A percentile compares a stretch with the other conserved stretches of the same genome.
Evolutionary conservation across 2,888 invertebrate species (phyloP).

Genomic region (Cepaea hortensis): DNA sequence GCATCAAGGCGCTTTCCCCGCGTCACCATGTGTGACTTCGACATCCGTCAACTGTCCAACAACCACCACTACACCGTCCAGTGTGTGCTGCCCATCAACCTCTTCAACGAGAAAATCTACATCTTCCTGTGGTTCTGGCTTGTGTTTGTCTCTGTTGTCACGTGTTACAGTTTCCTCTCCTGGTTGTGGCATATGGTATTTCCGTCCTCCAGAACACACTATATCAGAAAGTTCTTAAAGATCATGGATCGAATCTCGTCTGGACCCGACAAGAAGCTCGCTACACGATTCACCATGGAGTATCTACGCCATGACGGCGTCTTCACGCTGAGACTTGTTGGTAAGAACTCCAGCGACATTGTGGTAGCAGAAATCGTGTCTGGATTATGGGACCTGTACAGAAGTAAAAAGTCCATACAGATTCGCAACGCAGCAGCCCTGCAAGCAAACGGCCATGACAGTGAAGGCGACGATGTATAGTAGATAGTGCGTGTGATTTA

Average conservation of each 20-base stretch:
- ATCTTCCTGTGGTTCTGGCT: constrained; percentile 76
- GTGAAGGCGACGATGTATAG: constrained; percentile 71
- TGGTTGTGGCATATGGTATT: constrained; percentile 76
- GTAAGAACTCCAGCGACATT: constrained; percentile 74
- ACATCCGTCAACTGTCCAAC: constrained; percentile 73
- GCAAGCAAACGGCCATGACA: constrained; percentile 64
- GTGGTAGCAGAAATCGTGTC: constrained; percentile 74
- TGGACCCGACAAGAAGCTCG: constrained; percentile 73
- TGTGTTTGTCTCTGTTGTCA: constrained; percentile 71
- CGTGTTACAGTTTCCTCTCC: constrained; percentile 68
- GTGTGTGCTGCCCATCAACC: constrained; percentile 71
- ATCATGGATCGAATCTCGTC: constrained; percentile 75
- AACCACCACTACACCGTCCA: constrained; percentile 72
- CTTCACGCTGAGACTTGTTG: constrained; percentile 73
- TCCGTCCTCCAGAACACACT: constrained; percentile 74
- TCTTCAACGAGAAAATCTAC: constrained; percentile 75
- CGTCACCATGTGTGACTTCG: constrained; percentile 75
- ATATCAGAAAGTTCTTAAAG: constrained; percentile 77
- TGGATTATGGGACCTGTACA: constrained; percentile 74
- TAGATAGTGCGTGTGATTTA: background rate
- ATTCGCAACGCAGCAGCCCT: constrained; percentile 59
- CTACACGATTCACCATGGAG: constrained; percentile 73
- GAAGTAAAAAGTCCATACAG: constrained; percentile 70
- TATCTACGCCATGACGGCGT: constrained; percentile 75
- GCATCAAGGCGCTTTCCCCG: constrained; percentile 73